Conservation (phyloP, 2,888 invertebrate genomes). For the Camptogramma bilineatum region DNA sequence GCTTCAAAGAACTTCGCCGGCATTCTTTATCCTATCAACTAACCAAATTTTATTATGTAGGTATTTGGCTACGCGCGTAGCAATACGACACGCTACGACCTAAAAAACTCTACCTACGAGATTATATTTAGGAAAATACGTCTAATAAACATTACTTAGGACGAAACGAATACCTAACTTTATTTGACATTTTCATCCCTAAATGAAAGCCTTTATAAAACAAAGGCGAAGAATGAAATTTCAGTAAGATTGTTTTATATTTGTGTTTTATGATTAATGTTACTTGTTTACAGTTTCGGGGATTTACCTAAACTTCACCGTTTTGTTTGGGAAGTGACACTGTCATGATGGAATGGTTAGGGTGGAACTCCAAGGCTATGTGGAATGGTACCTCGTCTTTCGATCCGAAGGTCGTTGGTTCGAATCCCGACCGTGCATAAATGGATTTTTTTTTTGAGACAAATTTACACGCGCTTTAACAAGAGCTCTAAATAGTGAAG, state of each 20-base stretch:
- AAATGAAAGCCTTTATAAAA: constrained; percentile 28
- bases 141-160: constrained; percentile 9
- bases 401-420: too few species aligned
- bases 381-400: too few species aligned
- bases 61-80: not conserved
- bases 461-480: too few species aligned
- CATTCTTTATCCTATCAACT: too few species aligned
- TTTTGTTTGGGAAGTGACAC: not conserved
- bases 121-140: not conserved
- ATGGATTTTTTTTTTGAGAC: too few species aligned
- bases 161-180: constrained; percentile 10
- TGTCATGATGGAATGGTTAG: not conserved
- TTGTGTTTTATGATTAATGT: constrained; percentile 47
- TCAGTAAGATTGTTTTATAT: constrained; percentile 41
- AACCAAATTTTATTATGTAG: not conserved
- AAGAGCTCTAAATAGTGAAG: too few species aligned
- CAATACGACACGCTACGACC: not conserved
- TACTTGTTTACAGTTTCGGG: constrained; percentile 40
- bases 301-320: constrained; percentile 24
- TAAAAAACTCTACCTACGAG: not conserved
- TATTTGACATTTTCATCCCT: constrained; percentile 24
- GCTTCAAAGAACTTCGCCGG: too few species aligned
- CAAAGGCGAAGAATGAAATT: constrained; percentile 24
- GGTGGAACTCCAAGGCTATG: too few species aligned
- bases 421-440: too few species aligned